phyloP scores from a whole-genome alignment of 2,797 vertebrate species.

The Myotis myotis region DNA sequence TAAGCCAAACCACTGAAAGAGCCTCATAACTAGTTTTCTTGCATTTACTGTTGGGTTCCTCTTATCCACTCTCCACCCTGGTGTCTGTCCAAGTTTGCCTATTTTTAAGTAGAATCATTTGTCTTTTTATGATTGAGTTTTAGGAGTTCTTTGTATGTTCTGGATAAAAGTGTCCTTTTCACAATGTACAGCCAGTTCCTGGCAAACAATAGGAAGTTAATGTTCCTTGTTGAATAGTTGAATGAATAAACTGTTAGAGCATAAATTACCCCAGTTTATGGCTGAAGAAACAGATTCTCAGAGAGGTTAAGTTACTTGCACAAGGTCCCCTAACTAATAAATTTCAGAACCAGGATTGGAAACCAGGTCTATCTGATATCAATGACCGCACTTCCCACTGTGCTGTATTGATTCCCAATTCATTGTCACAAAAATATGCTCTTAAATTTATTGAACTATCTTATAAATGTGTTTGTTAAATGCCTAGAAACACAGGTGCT shows the following conservation, averaged over 20 bases:
- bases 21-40: neutral
- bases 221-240: neutral
- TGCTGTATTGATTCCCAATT: neutral
- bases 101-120: neutral
- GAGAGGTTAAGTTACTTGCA: neutral
- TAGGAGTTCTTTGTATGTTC: neutral
- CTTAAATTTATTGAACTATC: neutral
- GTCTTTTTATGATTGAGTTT: conserved; percentile 12
- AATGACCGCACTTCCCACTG: neutral
- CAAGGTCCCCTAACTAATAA: conserved; percentile 2
- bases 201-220: neutral
- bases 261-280: neutral
- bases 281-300: neutral
- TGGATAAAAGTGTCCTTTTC: conserved; percentile 1
- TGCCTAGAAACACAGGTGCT: neutral
- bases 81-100: neutral
- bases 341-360: neutral
- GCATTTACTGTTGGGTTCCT: neutral
- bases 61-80: neutral
- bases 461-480: conserved; percentile 5
- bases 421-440: neutral
- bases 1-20: neutral
- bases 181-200: neutral
- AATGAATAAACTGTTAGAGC: neutral
- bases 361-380: neutral